Base-by-base conservation (phyloP, 2,888 invertebrate species). In the Steinernema hermaphroditum region DNA sequence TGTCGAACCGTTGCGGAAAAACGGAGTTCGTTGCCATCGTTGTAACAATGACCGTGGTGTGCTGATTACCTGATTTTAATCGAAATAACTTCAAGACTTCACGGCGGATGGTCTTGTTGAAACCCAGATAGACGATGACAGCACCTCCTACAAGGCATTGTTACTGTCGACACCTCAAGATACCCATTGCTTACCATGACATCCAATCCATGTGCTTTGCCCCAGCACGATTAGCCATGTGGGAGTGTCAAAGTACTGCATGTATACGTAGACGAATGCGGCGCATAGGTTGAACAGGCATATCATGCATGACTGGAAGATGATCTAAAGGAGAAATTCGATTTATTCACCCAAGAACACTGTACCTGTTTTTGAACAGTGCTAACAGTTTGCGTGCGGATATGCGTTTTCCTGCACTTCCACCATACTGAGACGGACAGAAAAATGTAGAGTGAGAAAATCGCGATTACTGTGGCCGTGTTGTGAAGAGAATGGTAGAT, bases 191-290 rank as follows among this genome's bases (percentile, higher is more conserved):
- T n/a, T 57, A 57, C 57, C 57, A 22, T 57, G 57, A 57, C 57
- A 29, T 4, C 29, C 57, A 9, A 29, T 24, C 57, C 57, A 57
- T 12, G 57, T 57, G 29, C 12, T 14, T 9, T 57, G 57, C 4
- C 29, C 57, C 9, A 57, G 29, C 8, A 57, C 57, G 4, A 57
- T 16, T 24, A 57, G 27, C 57, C 57, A 57, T 12, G 14, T 14
- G 16, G 57, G 57, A 4, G 57, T 32, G 57, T 4, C 4, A 6
- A 57, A 6, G 32, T 29, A 57, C 29, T 57, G 27, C 57, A 57
- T 57, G 57, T 57, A 57, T 12, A 57, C 57, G 57, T 57, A 57
- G 57, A 57, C 16, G 29, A 32, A 27, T 24, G 57, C 57, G 12
- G 57, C 57, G 57, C 27, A 27, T 2, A 57, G 32, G 29, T 4